phyloP scores from a whole-genome alignment of 2,888 invertebrate species.

The Eristalis intricaria region DNA sequence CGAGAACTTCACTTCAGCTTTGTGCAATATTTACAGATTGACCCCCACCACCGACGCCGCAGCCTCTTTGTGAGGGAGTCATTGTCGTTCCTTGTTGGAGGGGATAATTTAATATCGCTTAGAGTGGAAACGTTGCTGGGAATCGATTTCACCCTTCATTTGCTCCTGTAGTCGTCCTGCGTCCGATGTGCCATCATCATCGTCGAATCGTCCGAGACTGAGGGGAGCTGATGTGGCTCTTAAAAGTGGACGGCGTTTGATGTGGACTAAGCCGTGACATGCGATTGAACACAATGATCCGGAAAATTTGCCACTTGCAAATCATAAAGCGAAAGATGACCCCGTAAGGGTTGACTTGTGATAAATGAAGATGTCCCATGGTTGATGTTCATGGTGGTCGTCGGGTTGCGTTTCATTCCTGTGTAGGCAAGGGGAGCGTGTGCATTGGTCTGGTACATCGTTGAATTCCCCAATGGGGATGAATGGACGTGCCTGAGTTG shows the following conservation, averaged over 20 bases:
- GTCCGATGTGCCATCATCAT: neutral
- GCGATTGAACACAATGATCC: constrained; percentile 54
- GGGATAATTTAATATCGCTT: constrained; percentile 50
- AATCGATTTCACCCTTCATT: constrained; percentile 55
- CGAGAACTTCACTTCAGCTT: constrained; percentile 26
- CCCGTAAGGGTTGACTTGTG: constrained; percentile 3
- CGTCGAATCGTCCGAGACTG: neutral
- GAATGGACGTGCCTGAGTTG: neutral
- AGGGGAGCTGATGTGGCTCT: neutral
- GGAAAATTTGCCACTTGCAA: constrained; percentile 43
- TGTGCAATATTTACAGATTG: constrained; percentile 47
- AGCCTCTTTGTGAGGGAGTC: neutral
- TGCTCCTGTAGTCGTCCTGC: constrained; percentile 1
- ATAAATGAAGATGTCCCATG: constrained; percentile 13
- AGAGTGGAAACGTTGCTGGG: constrained; percentile 5
- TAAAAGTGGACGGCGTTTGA: neutral
- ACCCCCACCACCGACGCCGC: neutral
- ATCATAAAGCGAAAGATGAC: constrained; percentile 18
- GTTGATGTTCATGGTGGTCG: neutral
- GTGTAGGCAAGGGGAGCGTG: neutral
- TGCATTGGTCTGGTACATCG: neutral
- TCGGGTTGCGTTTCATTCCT: neutral
- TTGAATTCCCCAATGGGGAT: neutral
- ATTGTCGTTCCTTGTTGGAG: neutral
- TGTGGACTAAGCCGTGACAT: constrained; percentile 14